phyloP scores from a whole-genome alignment of 2,113 vertebrate genomes.

The Buteo buteo region DNA sequence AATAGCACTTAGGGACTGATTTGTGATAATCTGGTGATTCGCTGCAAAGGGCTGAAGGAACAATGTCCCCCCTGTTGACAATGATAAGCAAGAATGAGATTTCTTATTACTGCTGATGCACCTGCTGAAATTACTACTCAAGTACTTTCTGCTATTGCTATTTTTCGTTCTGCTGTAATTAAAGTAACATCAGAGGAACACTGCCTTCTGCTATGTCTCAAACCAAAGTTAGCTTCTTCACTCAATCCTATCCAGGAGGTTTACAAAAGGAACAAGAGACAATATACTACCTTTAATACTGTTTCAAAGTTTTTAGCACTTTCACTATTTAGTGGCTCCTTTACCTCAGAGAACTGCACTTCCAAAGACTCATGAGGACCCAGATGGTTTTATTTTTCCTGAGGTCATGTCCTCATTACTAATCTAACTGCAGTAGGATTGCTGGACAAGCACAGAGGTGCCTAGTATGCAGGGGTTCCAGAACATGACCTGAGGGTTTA shows the following conservation, averaged over 20 bases:
- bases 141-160: background rate
- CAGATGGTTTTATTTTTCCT: background rate
- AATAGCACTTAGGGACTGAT: background rate
- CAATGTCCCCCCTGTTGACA: background rate
- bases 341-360: background rate
- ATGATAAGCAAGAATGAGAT: conserved; percentile 14
- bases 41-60: conserved; percentile 10
- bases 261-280: background rate
- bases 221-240: background rate
- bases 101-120: background rate
- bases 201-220: background rate
- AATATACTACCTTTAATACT: background rate
- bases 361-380: background rate
- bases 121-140: conserved; percentile 38
- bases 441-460: background rate
- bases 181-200: conserved; percentile 18
- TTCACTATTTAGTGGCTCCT: background rate
- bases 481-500: background rate
- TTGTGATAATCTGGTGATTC: conserved; percentile 12
- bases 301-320: background rate
- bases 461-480: background rate
- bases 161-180: conserved; percentile 43
- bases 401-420: background rate
- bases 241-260: background rate
- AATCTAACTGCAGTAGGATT: background rate